Evolutionary conservation across 2,797 vertebrate genomes (phyloP).

Genomic region (Sebastes hubbsi): DNA sequence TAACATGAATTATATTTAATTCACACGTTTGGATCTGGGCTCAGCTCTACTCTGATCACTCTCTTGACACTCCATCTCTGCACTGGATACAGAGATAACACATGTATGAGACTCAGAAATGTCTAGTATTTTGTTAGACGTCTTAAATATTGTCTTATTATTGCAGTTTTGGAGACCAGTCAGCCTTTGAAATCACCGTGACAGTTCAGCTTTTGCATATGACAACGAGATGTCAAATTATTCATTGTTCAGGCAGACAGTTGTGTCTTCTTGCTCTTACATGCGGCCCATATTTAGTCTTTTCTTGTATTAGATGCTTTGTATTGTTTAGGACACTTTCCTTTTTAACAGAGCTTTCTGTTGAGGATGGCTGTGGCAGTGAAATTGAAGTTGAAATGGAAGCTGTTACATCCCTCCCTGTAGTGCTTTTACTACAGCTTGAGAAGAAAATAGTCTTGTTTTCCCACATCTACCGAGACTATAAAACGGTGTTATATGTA

Average conservation of each 20-base stretch:
- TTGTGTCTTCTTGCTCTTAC: background rate
- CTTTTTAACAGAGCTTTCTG: background rate
- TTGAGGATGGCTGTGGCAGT: background rate
- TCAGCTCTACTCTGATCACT: constrained; percentile 3
- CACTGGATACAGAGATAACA: background rate
- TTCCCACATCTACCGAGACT: background rate
- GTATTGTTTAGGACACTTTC: background rate
- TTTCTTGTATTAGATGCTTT: background rate
- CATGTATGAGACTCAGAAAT: background rate
- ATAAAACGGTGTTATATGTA: background rate
- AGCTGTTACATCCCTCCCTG: background rate
- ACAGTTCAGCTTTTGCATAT: background rate
- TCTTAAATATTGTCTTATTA: background rate
- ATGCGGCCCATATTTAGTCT: background rate
- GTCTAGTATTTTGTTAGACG: background rate
- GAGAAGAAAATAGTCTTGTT: background rate
- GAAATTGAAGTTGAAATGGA: constrained; percentile 1
- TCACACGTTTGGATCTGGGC: constrained; percentile 24
- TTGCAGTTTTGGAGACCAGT: constrained; percentile 1
- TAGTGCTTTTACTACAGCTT: background rate
- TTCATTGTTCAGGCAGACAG: background rate
- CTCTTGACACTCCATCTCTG: background rate
- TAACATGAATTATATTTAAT: constrained; percentile 39
- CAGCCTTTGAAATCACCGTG: constrained; percentile 8
- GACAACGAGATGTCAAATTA: constrained; percentile 1